phyloP scores from a whole-genome alignment of 2,888 invertebrate species.

The Mycalesis mineus region DNA sequence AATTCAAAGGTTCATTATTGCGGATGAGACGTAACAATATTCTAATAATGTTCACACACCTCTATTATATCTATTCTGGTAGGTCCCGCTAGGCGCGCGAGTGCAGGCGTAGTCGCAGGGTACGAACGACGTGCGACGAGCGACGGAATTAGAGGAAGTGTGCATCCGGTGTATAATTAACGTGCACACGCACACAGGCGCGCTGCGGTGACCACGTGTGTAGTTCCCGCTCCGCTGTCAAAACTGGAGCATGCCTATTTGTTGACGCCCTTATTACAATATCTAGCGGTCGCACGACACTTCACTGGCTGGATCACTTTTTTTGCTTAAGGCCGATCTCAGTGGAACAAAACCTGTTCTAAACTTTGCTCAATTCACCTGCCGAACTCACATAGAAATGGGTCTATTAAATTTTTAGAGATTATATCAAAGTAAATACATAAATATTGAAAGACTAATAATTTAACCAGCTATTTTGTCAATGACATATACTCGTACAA shows the following conservation, averaged over 20 bases:
- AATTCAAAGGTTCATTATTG: too few relatives aligned
- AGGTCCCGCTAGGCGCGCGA: background rate
- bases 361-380: too few relatives aligned
- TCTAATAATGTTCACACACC: background rate
- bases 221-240: constrained; percentile 11
- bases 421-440: too few relatives aligned
- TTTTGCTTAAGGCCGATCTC: too few relatives aligned
- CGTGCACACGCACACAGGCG: constrained; percentile 28
- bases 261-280: constrained; percentile 11
- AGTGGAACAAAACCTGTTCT: too few relatives aligned
- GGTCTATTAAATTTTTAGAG: too few relatives aligned
- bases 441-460: too few relatives aligned
- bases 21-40: background rate
- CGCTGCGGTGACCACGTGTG: constrained; percentile 33
- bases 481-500: too few relatives aligned
- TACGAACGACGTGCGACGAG: constrained; percentile 12
- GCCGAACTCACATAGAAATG: too few relatives aligned
- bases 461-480: too few relatives aligned
- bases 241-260: constrained; percentile 13
- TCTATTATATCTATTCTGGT: background rate
- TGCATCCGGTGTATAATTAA: constrained; percentile 54
- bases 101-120: constrained; percentile 17
- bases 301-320: too few relatives aligned
- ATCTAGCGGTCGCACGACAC: too few relatives aligned
- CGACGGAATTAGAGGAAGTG: constrained; percentile 44